Base-by-base conservation (phyloP, 2,113 vertebrate genomes). In the Cichladusa arquata region DNA sequence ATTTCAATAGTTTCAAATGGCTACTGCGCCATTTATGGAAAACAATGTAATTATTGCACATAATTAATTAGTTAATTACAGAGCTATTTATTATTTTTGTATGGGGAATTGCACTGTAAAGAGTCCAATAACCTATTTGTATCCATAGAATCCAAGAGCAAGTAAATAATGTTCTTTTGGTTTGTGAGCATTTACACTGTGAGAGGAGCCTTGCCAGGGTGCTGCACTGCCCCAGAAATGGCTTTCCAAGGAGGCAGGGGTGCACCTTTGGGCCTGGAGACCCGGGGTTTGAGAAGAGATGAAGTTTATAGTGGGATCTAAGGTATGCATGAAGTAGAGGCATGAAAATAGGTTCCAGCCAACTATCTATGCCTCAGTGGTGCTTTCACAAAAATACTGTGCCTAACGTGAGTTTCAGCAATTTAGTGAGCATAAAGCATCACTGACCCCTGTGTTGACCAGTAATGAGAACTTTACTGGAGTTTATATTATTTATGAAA, bases 11-110 rank as follows among this genome's bases (percentile, higher is more conserved):
- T 54, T 51, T 87, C 47, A 82, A 64, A 86, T 58, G 31, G 13
- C 82, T 77, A 40, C 20, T 77, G 4, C 12, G 3, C 28, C 11
- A 2, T 76, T 93, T 81, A 71, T 45, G 26, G 66, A 76, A 91
- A 92, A 51, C 24, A 90, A 17, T 19, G 19, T 26, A 62, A 81
- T 80, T 87, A 51, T 77, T 57, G 45, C 19, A 61, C 33, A 15
- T 26, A 91, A 72, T 81, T 80, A 82, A 78, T 93, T 79, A 69
- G 42, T 34, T 94, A 90, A 96, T 76, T 78, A 62, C 40, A 80
- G 53, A 92, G 8, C n/a, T 81, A 76, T 81, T 96, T 90, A 47
- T 88, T 92, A 66, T 79, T 95, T n/a, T 92, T 5, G 34, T 72
- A 20, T 22, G 18, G 34, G 25, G 72, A 90, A 81, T 80, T 2